Percentiles rank a stretch among this genome's conserved stretches.
These are phyloP conservation scores for Conger conger DNA, from an alignment of 2,113 vertebrate genomes.

Conservation along the genomic window DNA sequence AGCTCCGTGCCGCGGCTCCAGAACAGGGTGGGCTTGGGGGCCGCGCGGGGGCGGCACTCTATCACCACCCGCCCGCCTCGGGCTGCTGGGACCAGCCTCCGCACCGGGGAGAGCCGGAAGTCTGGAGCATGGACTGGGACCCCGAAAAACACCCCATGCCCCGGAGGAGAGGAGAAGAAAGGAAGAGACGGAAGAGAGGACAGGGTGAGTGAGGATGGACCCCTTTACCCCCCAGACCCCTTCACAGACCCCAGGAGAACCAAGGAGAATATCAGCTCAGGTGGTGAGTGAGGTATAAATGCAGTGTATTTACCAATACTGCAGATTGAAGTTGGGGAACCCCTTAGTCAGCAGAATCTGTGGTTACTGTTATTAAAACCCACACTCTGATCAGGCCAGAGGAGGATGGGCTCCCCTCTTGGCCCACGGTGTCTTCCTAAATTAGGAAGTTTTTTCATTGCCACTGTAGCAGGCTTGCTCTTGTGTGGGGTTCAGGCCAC, in stretches of 20 bases:
- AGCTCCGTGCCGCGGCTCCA: conserved; percentile 98
- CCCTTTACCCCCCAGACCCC: background rate
- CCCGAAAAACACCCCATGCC: background rate
- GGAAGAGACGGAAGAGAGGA: conserved; percentile 1
- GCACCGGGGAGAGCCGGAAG: conserved; percentile 85
- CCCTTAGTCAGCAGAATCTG: background rate
- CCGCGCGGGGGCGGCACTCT: conserved; percentile 88
- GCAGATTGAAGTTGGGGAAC: no score
- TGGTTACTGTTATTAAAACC: no score
- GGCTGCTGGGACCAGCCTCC: conserved; percentile 86
- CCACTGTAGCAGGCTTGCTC: no score
- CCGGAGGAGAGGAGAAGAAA: background rate
- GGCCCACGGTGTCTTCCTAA: no score
- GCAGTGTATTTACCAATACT: no score
- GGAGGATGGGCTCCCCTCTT: no score
- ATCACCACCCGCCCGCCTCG: conserved; percentile 86
- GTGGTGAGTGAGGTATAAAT: no score
- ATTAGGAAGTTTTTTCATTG: no score
- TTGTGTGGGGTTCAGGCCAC: no score
- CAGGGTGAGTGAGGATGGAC: background rate
- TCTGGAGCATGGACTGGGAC: conserved; percentile 87
- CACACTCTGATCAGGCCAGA: no score
- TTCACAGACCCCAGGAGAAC: no score
- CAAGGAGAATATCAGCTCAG: no score
- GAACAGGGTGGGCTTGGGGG: conserved; percentile 86